Evolutionary conservation across 2,888 invertebrate genomes (phyloP).

Genomic region (Scrobipalpa costella): DNA sequence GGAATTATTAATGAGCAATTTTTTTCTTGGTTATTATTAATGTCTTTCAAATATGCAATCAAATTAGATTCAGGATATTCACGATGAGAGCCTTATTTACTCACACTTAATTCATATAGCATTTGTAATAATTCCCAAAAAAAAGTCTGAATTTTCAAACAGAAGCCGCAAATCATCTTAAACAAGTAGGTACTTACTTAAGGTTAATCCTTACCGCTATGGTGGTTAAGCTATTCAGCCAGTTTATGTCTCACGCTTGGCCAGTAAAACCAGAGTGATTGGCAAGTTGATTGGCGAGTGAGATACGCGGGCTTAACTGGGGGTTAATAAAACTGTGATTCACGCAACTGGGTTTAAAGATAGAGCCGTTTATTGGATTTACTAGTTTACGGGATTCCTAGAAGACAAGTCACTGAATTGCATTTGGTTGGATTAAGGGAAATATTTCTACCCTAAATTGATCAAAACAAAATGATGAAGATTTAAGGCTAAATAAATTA

Average conservation of each 20-base stretch:
- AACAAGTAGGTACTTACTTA: background rate
- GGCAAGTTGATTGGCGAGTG: conserved; percentile 40
- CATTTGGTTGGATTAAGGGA: background rate
- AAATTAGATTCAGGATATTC: no score
- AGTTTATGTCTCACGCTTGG: conserved; percentile 45
- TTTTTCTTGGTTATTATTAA: no score
- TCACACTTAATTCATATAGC: no score
- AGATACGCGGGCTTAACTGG: conserved; percentile 41
- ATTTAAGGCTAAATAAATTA: no score
- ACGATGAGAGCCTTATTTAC: no score
- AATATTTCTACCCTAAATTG: background rate
- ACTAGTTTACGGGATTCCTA: background rate
- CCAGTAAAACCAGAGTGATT: conserved; percentile 44
- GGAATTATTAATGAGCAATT: no score
- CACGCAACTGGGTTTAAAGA: conserved; percentile 32
- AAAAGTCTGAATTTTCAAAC: background rate
- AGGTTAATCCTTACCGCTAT: conserved; percentile 16
- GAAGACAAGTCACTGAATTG: background rate
- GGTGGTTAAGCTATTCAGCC: conserved; percentile 35
- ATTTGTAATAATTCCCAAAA: no score
- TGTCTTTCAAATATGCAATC: no score
- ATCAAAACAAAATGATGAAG: no score
- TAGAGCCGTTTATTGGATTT: background rate
- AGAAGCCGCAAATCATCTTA: background rate
- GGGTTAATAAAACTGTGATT: conserved; percentile 53